Evolutionary conservation across 2,888 invertebrate genomes (phyloP).

Genomic region (Andrena bicolor): DNA sequence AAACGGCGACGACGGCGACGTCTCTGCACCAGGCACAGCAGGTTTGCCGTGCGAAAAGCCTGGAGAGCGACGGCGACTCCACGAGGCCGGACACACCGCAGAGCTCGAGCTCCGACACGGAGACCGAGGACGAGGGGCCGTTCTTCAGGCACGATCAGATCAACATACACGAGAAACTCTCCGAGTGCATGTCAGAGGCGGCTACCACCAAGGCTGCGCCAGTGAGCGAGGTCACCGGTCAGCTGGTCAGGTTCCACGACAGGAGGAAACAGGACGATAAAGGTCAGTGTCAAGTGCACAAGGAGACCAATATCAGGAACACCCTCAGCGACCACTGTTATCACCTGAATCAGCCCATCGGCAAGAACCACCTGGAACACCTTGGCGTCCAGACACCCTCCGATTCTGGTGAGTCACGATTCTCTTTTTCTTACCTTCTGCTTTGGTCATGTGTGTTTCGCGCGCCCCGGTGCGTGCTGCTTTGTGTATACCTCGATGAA

Average conservation of each 20-base stretch:
- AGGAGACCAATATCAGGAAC: slow-evolving; percentile 76
- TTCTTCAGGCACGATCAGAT: slow-evolving; percentile 81
- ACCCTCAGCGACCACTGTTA: slow-evolving; percentile 89
- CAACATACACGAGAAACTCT: slow-evolving; percentile 77
- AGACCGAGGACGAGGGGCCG: slow-evolving; percentile 74
- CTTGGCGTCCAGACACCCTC: slow-evolving; percentile 95
- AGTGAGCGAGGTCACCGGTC: slow-evolving; percentile 81
- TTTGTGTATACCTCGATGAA: too few species aligned
- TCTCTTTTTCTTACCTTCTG: not conserved
- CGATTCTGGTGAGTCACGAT: slow-evolving; percentile 91
- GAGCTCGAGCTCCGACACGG: slow-evolving; percentile 79
- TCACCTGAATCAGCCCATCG: slow-evolving; percentile 84
- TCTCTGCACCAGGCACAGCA: slow-evolving; percentile 83
- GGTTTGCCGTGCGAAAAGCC: slow-evolving; percentile 83
- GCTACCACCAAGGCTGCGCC: slow-evolving; percentile 72
- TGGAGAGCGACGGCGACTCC: slow-evolving; percentile 82
- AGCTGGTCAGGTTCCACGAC: slow-evolving; percentile 69
- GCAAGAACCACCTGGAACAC: slow-evolving; percentile 87
- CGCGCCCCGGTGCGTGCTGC: too few species aligned
- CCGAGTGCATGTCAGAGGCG: slow-evolving; percentile 65
- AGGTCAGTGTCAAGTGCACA: slow-evolving; percentile 55
- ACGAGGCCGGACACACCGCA: slow-evolving; percentile 82
- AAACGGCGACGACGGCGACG: slow-evolving; percentile 83
- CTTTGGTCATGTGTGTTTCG: not conserved
- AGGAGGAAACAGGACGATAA: slow-evolving; percentile 69